Evolutionary conservation across 2,113 vertebrate genomes (phyloP).

Genomic region (Pteronura brasiliensis): DNA sequence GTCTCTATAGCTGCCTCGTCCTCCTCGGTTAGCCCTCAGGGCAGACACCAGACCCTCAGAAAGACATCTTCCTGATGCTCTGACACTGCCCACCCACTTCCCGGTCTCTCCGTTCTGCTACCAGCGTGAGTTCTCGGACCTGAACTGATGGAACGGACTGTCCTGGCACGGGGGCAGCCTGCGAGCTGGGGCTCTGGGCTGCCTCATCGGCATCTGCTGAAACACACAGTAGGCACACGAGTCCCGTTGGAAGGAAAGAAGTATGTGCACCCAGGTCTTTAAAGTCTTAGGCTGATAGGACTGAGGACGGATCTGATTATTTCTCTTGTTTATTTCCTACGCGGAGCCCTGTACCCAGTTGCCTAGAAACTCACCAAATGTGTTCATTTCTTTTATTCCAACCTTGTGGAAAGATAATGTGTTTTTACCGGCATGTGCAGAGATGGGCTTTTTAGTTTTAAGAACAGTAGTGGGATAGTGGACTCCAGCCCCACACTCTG

Average conservation of each 20-base stretch:
- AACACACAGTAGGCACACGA: not conserved
- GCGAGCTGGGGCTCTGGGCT: not conserved
- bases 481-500: not conserved
- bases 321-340: not conserved
- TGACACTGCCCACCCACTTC: not conserved
- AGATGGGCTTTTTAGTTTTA: constrained; percentile 26
- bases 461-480: not conserved
- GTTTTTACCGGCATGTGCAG: constrained; percentile 44
- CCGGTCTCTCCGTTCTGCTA: rapidly evolving
- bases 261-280: not conserved
- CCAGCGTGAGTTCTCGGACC: not conserved
- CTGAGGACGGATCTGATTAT: not conserved
- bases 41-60: not conserved
- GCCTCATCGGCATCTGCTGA: not conserved
- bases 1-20: not conserved
- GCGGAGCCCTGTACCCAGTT: not conserved
- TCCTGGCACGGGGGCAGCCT: not conserved
- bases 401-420: constrained; percentile 37
- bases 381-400: not conserved
- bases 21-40: not conserved
- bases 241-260: not conserved
- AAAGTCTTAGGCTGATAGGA: not conserved
- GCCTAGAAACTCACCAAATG: constrained; percentile 58
- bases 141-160: not conserved
- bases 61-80: not conserved